phyloP scores from a whole-genome alignment of 2,888 invertebrate species.

The Portevinia maculata region DNA sequence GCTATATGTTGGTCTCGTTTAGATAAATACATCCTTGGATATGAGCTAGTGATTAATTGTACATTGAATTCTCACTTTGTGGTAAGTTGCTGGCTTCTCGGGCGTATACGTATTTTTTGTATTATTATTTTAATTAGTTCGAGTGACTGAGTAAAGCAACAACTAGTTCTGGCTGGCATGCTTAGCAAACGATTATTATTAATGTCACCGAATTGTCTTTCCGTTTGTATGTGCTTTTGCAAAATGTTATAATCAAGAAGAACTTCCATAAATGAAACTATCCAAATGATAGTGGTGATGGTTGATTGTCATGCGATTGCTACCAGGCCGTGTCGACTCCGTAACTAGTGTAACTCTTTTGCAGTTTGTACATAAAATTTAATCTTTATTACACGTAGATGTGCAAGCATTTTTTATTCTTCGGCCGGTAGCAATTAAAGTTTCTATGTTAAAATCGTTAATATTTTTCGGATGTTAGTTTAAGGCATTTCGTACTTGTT shows the following conservation, averaged over 20 bases:
- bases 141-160: constrained; percentile 25
- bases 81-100: constrained; percentile 20
- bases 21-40: constrained; percentile 28
- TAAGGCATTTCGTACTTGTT: constrained; percentile 7
- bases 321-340: constrained; percentile 12
- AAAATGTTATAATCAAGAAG: constrained; percentile 21
- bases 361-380: constrained; percentile 16
- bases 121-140: constrained; percentile 33
- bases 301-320: constrained; percentile 51
- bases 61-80: constrained; percentile 15
- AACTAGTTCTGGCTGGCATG: constrained; percentile 21
- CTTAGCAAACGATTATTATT: constrained; percentile 23
- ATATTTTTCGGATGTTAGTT: constrained; percentile 8
- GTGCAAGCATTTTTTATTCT: background rate
- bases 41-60: constrained; percentile 57
- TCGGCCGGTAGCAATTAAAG: constrained; percentile 1
- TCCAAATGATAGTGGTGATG: constrained; percentile 32
- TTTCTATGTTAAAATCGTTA: constrained; percentile 52
- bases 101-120: constrained; percentile 54
- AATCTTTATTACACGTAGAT: constrained; percentile 1
- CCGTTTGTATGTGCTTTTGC: constrained; percentile 12
- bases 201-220: constrained; percentile 44
- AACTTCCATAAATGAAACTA: constrained; percentile 29
- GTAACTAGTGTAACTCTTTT: constrained; percentile 18
- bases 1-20: background rate